Evolutionary conservation across 2,113 vertebrate species (phyloP), one percentile per base, ranked within the genome.

Genomic region (Paedocypris sp.): DNA sequence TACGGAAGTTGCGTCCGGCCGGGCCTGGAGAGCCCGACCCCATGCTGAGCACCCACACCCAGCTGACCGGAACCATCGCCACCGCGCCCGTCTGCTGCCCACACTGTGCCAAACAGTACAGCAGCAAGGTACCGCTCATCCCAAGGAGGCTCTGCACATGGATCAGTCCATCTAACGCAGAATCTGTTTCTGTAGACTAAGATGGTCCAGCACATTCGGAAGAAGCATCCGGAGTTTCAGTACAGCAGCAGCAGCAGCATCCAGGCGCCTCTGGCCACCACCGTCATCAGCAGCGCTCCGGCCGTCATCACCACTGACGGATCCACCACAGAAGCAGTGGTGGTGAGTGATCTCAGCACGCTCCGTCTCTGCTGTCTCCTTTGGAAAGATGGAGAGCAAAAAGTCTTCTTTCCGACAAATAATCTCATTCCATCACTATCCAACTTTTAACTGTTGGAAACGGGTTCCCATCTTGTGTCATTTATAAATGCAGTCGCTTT

Each of bases 151-250:
- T 4, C 23, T 38, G 4, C 16, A 15, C 6, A 4, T 26, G 13
- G 13, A 12, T 46, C 6, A 8, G 11, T 15, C 16, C 10, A 15
- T 51, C 2, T 18, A 13, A 23, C 18, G 8, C 19, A 13, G 8
- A 36, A 1, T 18, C 15, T 43, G 50, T 4, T 2, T 53, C n/a
- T 51, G 28, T 63, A 99, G 95, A 97, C 95, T 0, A 99, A 99
- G 75, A 99, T 99, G 95, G 95, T 99, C 4, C 95, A 99, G 22
- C 95, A 99, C 76, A 98, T 99, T 72, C 86, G 95, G 57, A 99
- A 99, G 77, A 99, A 99, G 69, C 95, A 99, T 69, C 91, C 92
- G 0, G 93, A 97, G 72, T 89, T 86, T 12, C 54, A 43, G 26
- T 45, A 58, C 89, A 92, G 8, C 90, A 93, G 75, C 78, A 91